A percentile compares a stretch with the other conserved stretches of the same genome.
phyloP scores from a whole-genome alignment of 1,140 invertebrate genomes.

The Drosophila gunungcola region DNA sequence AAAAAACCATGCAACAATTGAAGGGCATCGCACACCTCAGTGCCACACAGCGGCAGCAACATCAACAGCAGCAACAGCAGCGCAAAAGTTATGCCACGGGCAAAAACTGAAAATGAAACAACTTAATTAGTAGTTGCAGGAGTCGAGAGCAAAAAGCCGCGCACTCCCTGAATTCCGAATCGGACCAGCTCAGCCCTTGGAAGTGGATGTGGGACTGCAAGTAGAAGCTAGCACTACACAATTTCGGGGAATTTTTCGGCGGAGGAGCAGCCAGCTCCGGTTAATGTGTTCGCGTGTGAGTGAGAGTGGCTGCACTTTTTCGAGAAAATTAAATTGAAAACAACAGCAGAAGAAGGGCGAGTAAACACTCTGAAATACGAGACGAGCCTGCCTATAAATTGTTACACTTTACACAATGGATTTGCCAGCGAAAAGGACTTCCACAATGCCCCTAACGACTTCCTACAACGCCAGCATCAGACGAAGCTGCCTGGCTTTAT shows the following conservation, averaged over 20 bases:
- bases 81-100: slow-evolving; percentile 68
- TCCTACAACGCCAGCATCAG: slow-evolving; percentile 38
- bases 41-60: slow-evolving; percentile 44
- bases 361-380: slow-evolving; percentile 46
- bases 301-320: slow-evolving; percentile 35
- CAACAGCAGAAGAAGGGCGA: slow-evolving; percentile 15
- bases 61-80: slow-evolving; percentile 28
- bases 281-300: slow-evolving; percentile 52
- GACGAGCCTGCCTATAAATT: slow-evolving; percentile 52
- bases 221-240: slow-evolving; percentile 28
- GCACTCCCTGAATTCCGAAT: slow-evolving; percentile 40
- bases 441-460: slow-evolving; percentile 62
- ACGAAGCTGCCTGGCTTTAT: slow-evolving; percentile 60
- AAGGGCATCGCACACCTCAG: slow-evolving; percentile 56
- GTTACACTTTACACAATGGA: slow-evolving; percentile 68
- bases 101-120: slow-evolving; percentile 80
- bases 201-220: slow-evolving; percentile 1
- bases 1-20: slow-evolving; percentile 73
- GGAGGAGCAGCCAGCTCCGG: slow-evolving; percentile 42
- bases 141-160: slow-evolving; percentile 54
- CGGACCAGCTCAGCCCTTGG: slow-evolving; percentile 7
- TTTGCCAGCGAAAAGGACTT: slow-evolving; percentile 68
- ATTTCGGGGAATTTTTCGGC: slow-evolving; percentile 64
- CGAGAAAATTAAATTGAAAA: slow-evolving; percentile 58
- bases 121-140: slow-evolving; percentile 78